Evolutionary conservation across 2,113 vertebrate species (phyloP), one percentile per base, ranked within the genome.

Genomic region (Strix uralensis): DNA sequence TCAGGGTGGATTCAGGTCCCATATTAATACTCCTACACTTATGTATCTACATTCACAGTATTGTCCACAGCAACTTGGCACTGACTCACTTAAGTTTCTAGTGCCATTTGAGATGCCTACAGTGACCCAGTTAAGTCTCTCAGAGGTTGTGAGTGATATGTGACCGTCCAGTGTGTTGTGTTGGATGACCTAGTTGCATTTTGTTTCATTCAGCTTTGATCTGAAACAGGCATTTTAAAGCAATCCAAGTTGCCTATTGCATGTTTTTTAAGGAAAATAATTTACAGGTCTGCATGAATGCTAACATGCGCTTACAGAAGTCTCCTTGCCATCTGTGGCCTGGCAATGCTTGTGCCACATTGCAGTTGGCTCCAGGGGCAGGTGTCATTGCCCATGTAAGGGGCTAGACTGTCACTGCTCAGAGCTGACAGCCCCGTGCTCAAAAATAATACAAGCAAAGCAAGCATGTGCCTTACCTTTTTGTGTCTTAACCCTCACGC

Each of bases 361-460:
- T 0, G 0, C 0, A 1, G 4, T 22, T 19, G 20, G 34, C 54
- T 58, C 18, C 71, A 66, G 51, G 21, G 58, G 20, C 27, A 54
- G 13, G 9, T 66, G 38, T 18, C n/a, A 21, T 11, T 62, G 77
- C 40, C 46, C 0, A 0, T 9, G 23, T 11, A 22, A 67, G 25
- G 32, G 70, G 15, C 18, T 40, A 11, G 36, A 52, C 32, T 52
- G 40, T 16, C 92, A 54, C 49, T 2, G 25, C 47, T 52, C 27
- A 36, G 61, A 86, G 27, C n/a, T 58, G 71, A 66, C 7, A 32
- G 52, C 18, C n/a, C 17, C 1, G 0, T 29, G 25, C 34, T 71
- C 61, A 51, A 18, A 57, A 84, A 21, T 13, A 32, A 42, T 5
- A 46, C 4, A 7, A 74, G 21, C 9, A 69, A 72, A 85, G 47